Evolutionary conservation across 2,797 vertebrate species (phyloP).

Genomic region (Cetoscarus ocellatus): DNA sequence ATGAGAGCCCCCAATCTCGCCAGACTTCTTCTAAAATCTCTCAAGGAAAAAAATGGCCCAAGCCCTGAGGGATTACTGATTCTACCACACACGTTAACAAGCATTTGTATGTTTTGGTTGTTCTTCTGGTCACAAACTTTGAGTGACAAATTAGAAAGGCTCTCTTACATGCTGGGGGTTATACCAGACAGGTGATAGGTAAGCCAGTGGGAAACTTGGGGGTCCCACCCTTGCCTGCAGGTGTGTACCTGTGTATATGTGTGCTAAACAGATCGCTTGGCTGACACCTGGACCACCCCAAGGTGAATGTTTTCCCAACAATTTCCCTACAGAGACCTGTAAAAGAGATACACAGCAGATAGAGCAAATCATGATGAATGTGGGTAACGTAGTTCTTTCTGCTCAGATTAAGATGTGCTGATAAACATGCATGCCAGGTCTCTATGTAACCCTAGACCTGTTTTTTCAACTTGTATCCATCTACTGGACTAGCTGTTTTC

Average conservation of each 20-base stretch:
- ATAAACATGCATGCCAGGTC: slow-evolving; percentile 80
- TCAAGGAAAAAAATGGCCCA: slow-evolving; percentile 19
- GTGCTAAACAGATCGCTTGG: slow-evolving; percentile 67
- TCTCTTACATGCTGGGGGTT: slow-evolving; percentile 50
- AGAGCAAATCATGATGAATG: slow-evolving; percentile 74
- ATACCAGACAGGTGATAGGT: slow-evolving; percentile 70
- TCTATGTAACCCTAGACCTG: slow-evolving; percentile 75
- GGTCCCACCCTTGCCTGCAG: slow-evolving; percentile 59
- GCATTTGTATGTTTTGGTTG: slow-evolving; percentile 46
- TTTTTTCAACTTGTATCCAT: slow-evolving; percentile 36
- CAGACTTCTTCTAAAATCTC: slow-evolving; percentile 16
- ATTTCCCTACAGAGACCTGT: slow-evolving; percentile 43
- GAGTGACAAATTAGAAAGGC: slow-evolving; percentile 67
- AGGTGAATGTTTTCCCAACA: slow-evolving; percentile 37
- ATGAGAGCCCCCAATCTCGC: slow-evolving; percentile 63
- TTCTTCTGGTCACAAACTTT: slow-evolving; percentile 45
- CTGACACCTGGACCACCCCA: slow-evolving; percentile 66
- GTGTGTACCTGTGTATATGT: slow-evolving; percentile 68
- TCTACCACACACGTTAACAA: slow-evolving; percentile 24
- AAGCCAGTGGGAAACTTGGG: slow-evolving; percentile 26
- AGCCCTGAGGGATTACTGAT: slow-evolving; percentile 53
- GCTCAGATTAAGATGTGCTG: slow-evolving; percentile 85
- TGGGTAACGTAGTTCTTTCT: slow-evolving; percentile 68
- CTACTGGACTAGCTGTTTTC: slow-evolving; percentile 30
- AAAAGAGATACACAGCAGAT: slow-evolving; percentile 61